These are phyloP conservation scores for Teleiodes luculella DNA, from an alignment of 2,888 invertebrate genomes.

Conservation along the genomic window DNA sequence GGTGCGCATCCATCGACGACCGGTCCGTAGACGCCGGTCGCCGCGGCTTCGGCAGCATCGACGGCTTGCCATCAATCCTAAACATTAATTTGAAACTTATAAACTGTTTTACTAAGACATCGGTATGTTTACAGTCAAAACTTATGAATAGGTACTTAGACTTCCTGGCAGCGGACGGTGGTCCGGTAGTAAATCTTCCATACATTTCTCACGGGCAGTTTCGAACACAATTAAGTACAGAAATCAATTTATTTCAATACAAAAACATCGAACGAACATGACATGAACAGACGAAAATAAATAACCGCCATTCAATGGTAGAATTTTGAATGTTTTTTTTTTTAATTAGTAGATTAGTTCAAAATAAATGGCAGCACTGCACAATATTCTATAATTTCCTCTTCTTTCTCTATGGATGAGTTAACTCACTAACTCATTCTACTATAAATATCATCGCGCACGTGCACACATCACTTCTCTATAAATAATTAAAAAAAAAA, in stretches of 20 bases:
- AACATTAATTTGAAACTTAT: background rate
- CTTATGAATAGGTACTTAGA: constrained; percentile 43
- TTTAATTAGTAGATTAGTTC: too few relatives aligned
- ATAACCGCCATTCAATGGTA: background rate
- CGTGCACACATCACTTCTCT: background rate
- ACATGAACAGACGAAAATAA: background rate
- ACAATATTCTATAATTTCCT: too few relatives aligned
- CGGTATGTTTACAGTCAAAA: background rate
- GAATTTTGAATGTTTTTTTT: background rate
- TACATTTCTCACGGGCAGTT: constrained; percentile 34
- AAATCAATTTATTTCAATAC: background rate
- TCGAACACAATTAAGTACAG: background rate
- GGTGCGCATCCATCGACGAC: constrained; percentile 50
- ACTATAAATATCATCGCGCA: too few relatives aligned
- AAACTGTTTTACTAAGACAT: background rate
- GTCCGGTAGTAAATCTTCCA: constrained; percentile 44
- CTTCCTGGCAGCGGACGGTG: constrained; percentile 49
- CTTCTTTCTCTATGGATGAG: background rate
- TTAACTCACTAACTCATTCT: background rate
- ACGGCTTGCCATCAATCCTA: constrained; percentile 57
- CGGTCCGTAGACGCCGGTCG: constrained; percentile 61
- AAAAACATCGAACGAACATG: background rate
- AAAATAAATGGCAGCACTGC: too few relatives aligned
- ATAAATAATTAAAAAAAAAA: background rate
- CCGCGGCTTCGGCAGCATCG: constrained; percentile 58